Base-by-base conservation (phyloP, 1,140 invertebrate species). In the Chironomus striatipennis region DNA sequence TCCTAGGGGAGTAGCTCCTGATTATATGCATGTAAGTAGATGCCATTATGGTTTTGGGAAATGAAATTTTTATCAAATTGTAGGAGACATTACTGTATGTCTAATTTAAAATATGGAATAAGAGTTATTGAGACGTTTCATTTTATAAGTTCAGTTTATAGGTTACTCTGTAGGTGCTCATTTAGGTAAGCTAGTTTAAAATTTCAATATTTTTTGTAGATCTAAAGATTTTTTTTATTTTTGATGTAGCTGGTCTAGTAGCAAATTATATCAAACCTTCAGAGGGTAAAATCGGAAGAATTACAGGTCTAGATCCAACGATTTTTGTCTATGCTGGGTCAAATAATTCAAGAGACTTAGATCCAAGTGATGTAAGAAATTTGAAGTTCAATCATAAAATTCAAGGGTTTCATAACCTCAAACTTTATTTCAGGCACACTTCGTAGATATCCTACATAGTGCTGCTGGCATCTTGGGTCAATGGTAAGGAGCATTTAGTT, bases 381-480 rank as follows among this genome's bases (percentile, higher is more conserved):
- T 57, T 15, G 0, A 34, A 34, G n/a, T n/a, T n/a, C n/a, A n/a
- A n/a, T n/a, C n/a, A n/a, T n/a, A n/a, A n/a, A n/a, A n/a, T n/a
- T n/a, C n/a, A n/a, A n/a, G n/a, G n/a, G n/a, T n/a, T 15, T 57
- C n/a, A 57, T n/a, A 57, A 57, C 47, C n/a, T 57, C n/a, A n/a
- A 47, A 15, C 2, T 4, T 47, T 15, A n/a, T 57, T 57, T n/a
- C 12, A 57, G 47, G 94, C 93, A 0, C 84, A 90, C 76, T 95
- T 96, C 81, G 93, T 96, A 20, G 93, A 96, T 81, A 89, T 95
- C 21, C 86, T 96, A 73, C 94, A 97, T 80, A 95, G 94, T 0
- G 93, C 94, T 43, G 93, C 92, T 0, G 92, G 92, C 0, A 91
- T 93, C 73, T 84, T 93, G 17, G 91, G 91, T 0, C 91, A 93